A percentile compares a stretch with the other conserved stretches of the same genome.
Evolutionary conservation across 2,888 invertebrate species (phyloP).

Genomic region (Rhingia campestris): DNA sequence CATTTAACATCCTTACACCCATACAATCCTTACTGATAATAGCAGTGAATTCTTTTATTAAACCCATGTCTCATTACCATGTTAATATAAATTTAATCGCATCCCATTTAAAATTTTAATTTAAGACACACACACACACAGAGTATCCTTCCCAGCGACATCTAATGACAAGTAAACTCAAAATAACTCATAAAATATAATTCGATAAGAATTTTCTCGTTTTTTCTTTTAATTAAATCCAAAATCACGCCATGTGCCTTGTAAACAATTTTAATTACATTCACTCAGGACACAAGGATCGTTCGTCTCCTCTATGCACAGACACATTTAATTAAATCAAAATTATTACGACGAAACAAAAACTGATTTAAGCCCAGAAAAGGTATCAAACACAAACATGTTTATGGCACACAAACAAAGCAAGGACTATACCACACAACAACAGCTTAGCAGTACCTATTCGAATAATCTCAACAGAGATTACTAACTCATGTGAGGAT

Average conservation of each 20-base stretch:
- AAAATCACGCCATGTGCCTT: slow-evolving; percentile 10
- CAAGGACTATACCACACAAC: slow-evolving; percentile 7
- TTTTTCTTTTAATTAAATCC: slow-evolving; percentile 54
- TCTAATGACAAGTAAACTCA: slow-evolving; percentile 28
- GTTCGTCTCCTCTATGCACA: too few relatives aligned
- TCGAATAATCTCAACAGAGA: slow-evolving; percentile 48
- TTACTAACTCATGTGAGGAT: slow-evolving; percentile 42
- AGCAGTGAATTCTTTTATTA: slow-evolving; percentile 31
- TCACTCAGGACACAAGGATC: slow-evolving; percentile 1
- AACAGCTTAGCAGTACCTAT: slow-evolving; percentile 37
- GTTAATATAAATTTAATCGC: slow-evolving; percentile 62
- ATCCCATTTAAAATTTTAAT: slow-evolving; percentile 51
- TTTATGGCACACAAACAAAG: not conserved
- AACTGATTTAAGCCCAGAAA: slow-evolving; percentile 2
- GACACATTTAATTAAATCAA: slow-evolving; percentile 50
- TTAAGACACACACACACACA: slow-evolving; percentile 16
- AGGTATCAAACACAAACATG: slow-evolving; percentile 10
- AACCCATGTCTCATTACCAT: slow-evolving; percentile 59
- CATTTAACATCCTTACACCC: slow-evolving; percentile 3
- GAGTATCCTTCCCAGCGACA: slow-evolving; percentile 2
- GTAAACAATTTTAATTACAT: slow-evolving; percentile 40
- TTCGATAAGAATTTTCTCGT: slow-evolving; percentile 45
- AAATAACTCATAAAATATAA: slow-evolving; percentile 56
- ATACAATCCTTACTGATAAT: not conserved
- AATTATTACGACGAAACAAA: slow-evolving; percentile 20